These are phyloP conservation scores for Dendrolimus houi DNA, from an alignment of 2,888 invertebrate species.

Conservation along the genomic window DNA sequence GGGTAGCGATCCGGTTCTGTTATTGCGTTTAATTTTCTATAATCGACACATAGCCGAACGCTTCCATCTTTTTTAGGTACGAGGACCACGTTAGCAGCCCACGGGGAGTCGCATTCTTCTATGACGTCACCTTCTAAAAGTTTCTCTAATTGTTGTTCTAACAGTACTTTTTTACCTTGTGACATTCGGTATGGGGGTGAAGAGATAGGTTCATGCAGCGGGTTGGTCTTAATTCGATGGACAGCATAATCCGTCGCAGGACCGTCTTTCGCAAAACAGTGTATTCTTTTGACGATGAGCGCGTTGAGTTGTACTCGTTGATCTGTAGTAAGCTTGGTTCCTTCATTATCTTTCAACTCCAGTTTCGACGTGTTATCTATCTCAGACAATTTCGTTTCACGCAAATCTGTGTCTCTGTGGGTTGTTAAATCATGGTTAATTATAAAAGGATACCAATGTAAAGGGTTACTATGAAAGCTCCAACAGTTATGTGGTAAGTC, in stretches of 20 bases:
- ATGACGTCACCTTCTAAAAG: constrained; percentile 31
- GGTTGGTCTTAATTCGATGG: constrained; percentile 2
- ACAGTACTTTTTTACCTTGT: constrained; percentile 13
- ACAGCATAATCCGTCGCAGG: too few relatives aligned
- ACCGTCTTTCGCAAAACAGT: too few relatives aligned
- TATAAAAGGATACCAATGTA: too few relatives aligned
- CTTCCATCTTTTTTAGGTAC: constrained; percentile 31
- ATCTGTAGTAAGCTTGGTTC: too few relatives aligned
- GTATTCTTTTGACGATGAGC: too few relatives aligned
- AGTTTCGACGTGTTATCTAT: too few relatives aligned
- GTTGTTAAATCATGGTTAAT: too few relatives aligned
- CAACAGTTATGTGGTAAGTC: not conserved
- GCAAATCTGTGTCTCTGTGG: too few relatives aligned
- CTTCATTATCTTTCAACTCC: too few relatives aligned
- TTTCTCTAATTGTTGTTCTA: constrained; percentile 21
- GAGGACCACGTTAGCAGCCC: constrained; percentile 34
- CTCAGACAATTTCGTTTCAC: too few relatives aligned
- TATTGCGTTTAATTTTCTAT: constrained; percentile 19
- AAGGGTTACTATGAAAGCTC: not conserved
- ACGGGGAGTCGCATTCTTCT: constrained; percentile 26
- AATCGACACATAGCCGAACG: constrained; percentile 33
- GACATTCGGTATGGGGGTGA: constrained; percentile 21
- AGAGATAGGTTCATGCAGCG: constrained; percentile 3
- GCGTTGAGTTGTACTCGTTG: too few relatives aligned
- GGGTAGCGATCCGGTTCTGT: constrained; percentile 30